Base-by-base conservation (phyloP, 1,140 invertebrate species). In the Drosophila erecta region DNA sequence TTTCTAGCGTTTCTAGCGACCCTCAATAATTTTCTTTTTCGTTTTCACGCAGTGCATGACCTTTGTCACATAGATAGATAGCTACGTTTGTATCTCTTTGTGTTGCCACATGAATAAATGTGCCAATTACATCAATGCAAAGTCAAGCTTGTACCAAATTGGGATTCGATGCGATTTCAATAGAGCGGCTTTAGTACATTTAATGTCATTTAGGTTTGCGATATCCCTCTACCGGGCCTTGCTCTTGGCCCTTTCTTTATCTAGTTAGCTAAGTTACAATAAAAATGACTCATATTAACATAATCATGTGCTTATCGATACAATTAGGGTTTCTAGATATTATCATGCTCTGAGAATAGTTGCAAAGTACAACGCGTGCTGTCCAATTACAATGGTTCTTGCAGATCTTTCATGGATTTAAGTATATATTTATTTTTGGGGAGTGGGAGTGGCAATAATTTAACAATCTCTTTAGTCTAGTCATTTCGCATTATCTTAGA, bases 401-500 rank as follows among this genome's bases (percentile, higher is more conserved):
- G 49, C 49, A 51, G 2, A 43, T 44, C 30, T 44, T 44, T 60
- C 38, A 17, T 60, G 40, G 60, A 17, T 11, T 35, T 44, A 17
- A 17, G 27, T 59, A 60, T 50, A 15, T 11, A 6, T 49, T n/a
- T 35, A 17, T 20, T 43, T 38, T 12, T 38, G 3, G 37, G 37
- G 12, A 17, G 24, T 41, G 41, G 58, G 15, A 59, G 38, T 54
- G 40, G 11, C 17, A 38, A 46, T 38, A 46, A 40, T 66, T 57
- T 53, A 72, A 60, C 69, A 71, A 72, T 72, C 56, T 58, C 57
- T 46, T 53, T 71, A 72, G 27, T 12, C 59, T 65, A 65, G 17
- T 37, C 46, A 24, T 41, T 33, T 17, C 8, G 50, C 47, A 33
- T n/a, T n/a, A 14, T 15, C 27, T 60, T 35, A 41, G 15, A 60